Evolutionary conservation across 2,113 vertebrate genomes (phyloP).

Genomic region (Recurvirostra avosetta): DNA sequence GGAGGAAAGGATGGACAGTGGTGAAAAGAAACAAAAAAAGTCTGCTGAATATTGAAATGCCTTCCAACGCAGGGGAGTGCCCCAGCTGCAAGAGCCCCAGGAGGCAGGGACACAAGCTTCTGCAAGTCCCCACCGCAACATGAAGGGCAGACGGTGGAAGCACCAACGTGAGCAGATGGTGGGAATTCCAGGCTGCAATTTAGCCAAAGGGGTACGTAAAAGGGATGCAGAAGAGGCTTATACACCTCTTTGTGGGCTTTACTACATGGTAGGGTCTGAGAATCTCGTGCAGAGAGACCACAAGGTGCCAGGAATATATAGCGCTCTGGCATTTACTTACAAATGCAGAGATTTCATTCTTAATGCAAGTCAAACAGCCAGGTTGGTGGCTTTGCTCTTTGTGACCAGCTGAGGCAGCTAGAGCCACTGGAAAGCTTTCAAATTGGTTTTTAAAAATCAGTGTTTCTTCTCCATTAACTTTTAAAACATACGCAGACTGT

Average conservation of each 20-base stretch:
- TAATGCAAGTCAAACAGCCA: not conserved
- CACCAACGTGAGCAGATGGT: rapidly evolving
- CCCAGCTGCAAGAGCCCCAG: not conserved
- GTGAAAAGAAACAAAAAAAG: too few relatives aligned
- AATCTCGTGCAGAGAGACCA: not conserved
- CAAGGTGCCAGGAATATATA: not conserved
- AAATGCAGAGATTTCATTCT: not conserved
- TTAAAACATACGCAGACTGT: not conserved
- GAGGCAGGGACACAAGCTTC: rapidly evolving
- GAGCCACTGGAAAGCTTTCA: not conserved
- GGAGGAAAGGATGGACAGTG: not conserved
- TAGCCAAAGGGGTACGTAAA: too few relatives aligned
- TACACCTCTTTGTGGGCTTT: not conserved
- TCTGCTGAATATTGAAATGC: too few relatives aligned
- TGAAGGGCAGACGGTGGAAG: not conserved
- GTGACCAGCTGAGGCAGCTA: not conserved
- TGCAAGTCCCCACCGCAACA: not conserved
- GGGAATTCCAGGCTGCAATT: too few relatives aligned
- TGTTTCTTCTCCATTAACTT: not conserved
- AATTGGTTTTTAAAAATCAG: not conserved
- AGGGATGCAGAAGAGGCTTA: not conserved
- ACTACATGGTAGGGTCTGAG: not conserved
- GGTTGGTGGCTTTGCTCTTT: not conserved
- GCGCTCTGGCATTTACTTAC: not conserved
- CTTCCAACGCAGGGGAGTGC: rapidly evolving